phyloP scores from a whole-genome alignment of 2,888 invertebrate species.

The Ochropleura plecta region DNA sequence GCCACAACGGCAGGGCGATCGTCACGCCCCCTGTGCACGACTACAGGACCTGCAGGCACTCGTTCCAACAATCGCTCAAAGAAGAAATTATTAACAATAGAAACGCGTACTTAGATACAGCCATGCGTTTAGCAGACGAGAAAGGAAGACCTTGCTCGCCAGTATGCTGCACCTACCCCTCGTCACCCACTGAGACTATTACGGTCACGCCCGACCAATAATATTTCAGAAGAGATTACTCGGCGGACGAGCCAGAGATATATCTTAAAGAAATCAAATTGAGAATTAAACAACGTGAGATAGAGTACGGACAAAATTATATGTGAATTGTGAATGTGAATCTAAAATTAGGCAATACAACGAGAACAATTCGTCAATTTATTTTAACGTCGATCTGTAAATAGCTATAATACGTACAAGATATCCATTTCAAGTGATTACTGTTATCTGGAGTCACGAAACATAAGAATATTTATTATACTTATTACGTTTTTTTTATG shows the following conservation, averaged over 20 bases:
- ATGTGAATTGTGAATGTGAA: slow-evolving; percentile 7
- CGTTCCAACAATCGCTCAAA: slow-evolving; percentile 22
- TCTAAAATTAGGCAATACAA: slow-evolving; percentile 12
- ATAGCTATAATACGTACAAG: slow-evolving; percentile 13
- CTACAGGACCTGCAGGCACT: slow-evolving; percentile 38
- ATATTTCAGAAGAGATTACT: slow-evolving; percentile 79
- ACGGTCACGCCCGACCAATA: slow-evolving; percentile 48
- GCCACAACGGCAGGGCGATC: slow-evolving; percentile 58
- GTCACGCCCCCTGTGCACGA: slow-evolving; percentile 45
- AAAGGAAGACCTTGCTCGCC: slow-evolving; percentile 44
- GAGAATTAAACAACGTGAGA: slow-evolving; percentile 59
- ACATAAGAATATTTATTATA: neutral
- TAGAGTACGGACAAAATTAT: slow-evolving; percentile 62
- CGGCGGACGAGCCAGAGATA: slow-evolving; percentile 84
- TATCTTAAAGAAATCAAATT: slow-evolving; percentile 77
- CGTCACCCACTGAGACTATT: slow-evolving; percentile 50
- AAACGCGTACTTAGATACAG: slow-evolving; percentile 36
- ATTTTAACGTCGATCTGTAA: slow-evolving; percentile 22
- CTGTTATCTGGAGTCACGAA: neutral
- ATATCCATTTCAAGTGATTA: slow-evolving; percentile 6
- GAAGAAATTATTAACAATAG: slow-evolving; percentile 41
- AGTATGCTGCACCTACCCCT: slow-evolving; percentile 49
- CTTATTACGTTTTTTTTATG: neutral
- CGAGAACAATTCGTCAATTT: slow-evolving; percentile 25
- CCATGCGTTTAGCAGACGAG: slow-evolving; percentile 24